Base-by-base conservation (phyloP, 2,113 vertebrate species). In the Calonectris borealis region DNA sequence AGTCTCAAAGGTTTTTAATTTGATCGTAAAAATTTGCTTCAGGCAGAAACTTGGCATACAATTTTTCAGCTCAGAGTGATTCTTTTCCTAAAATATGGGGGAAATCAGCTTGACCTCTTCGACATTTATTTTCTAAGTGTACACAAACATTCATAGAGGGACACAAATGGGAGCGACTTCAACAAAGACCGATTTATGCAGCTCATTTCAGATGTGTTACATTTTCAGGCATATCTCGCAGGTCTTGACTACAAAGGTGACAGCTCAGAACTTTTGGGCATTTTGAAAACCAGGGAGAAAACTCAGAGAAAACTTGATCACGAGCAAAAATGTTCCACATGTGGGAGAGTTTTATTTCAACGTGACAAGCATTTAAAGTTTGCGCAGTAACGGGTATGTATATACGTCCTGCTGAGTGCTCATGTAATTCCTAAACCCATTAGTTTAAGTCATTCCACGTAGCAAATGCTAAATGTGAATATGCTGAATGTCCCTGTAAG, bases 1-100 rank as follows among this genome's bases (percentile, higher is more conserved):
- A 62, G 96, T 98, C 97, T 98, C 97, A 88, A 96, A 98, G 97
- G 97, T 95, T 97, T 98, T 98, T 97, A 97, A 97, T 97, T 96
- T 97, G 93, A 97, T 96, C 80, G 86, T 98, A 97, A 98, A 98
- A 98, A 95, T 90, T 83, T 93, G 97, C 98, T 97, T 94, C 83
- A 44, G 97, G 97, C 97, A 92, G 81, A 93, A 91, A 86, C 86
- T 92, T 92, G 95, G 90, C 93, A 34, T 85, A 64, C 49, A n/a
- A 61, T 96, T 92, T 91, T 93, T 93, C 85, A 94, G 61, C 83
- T 88, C 87, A 70, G 91, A 96, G 65, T 46, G 3, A 88, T 86
- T 95, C 65, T 87, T 86, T 77, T 52, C 24, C 89, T 96, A 89
- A 97, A 97, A 97, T 90, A 86, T 76, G 75, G 75, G 57, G 84